phyloP scores from a whole-genome alignment of 2,888 invertebrate genomes.

The Tiliacea aurago region DNA sequence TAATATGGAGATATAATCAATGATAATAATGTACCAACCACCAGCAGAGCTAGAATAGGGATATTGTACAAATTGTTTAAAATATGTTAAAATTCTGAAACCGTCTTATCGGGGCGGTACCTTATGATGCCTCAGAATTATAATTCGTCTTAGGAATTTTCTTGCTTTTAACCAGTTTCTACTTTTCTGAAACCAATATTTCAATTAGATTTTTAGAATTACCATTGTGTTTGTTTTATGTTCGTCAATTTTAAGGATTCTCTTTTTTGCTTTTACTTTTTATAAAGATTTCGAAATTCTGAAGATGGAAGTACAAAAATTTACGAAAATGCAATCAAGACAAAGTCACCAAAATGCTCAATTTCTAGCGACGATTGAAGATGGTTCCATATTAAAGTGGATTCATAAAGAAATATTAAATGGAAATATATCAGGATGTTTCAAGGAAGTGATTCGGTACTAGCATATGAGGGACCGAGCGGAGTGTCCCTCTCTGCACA shows the following conservation, averaged over 20 bases:
- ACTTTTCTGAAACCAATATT: background rate
- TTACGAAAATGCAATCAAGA: background rate
- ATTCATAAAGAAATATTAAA: slow-evolving; percentile 17
- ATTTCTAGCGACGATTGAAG: background rate
- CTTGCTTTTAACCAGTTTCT: background rate
- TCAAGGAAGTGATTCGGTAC: slow-evolving; percentile 71
- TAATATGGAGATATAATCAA: background rate
- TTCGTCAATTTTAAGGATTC: background rate
- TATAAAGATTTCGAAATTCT: background rate
- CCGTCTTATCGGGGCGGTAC: background rate
- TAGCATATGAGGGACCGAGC: slow-evolving; percentile 77
- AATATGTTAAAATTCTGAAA: background rate
- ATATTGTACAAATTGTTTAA: slow-evolving; percentile 3
- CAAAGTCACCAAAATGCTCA: background rate
- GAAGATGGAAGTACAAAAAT: background rate
- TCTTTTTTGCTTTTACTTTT: background rate
- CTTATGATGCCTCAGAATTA: background rate
- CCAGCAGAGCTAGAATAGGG: background rate
- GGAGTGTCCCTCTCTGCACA: slow-evolving; percentile 82
- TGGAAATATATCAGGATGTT: slow-evolving; percentile 56
- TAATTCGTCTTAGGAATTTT: background rate
- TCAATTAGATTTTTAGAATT: background rate
- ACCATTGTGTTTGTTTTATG: background rate
- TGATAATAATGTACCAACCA: background rate
- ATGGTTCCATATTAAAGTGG: background rate